These are phyloP conservation scores for Lepeophtheirus nordmannii DNA, from an alignment of 2,888 invertebrate genomes.

Conservation along the genomic window DNA sequence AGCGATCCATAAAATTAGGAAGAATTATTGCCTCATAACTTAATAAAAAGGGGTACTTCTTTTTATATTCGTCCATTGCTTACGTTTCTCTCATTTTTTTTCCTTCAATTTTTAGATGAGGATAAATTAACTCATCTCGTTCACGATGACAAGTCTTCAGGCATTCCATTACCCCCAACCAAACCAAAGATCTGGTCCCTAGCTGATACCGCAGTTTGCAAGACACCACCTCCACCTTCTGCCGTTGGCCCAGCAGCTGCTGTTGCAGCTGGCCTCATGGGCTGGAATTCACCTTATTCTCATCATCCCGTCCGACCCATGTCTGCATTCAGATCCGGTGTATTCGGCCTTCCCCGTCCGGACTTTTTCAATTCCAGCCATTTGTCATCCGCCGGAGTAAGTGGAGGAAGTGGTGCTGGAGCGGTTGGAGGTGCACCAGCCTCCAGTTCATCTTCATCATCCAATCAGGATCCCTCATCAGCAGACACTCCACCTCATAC, in stretches of 20 bases:
- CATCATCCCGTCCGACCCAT: conserved; percentile 7
- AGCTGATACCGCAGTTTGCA: conserved; percentile 82
- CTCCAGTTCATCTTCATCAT: not conserved
- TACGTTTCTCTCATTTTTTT: not conserved
- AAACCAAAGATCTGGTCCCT: conserved; percentile 90
- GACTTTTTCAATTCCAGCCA: conserved; percentile 10
- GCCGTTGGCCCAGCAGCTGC: conserved; percentile 25
- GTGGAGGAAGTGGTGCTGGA: conserved; percentile 33
- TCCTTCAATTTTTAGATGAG: not conserved
- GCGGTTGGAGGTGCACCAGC: conserved; percentile 42
- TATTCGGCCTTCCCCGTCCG: conserved; percentile 14
- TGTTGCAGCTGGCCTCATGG: conserved; percentile 28
- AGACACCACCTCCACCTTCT: conserved; percentile 63
- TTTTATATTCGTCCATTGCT: no score
- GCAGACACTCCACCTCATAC: conserved; percentile 85
- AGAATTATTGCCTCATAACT: conserved; percentile 6
- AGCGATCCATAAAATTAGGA: not conserved
- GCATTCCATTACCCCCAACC: conserved; percentile 35
- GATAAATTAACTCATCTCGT: conserved; percentile 9
- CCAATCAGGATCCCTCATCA: conserved; percentile 25
- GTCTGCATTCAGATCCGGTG: conserved; percentile 12
- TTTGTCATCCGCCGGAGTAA: not conserved
- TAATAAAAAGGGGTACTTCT: not conserved
- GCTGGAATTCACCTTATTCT: conserved; percentile 13
- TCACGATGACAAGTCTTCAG: conserved; percentile 20